A percentile compares a stretch with the other conserved stretches of the same genome.
Evolutionary conservation across 64 coral and sea anemone genomes (phyloP).

Genomic region (Platygyra sinensis): DNA sequence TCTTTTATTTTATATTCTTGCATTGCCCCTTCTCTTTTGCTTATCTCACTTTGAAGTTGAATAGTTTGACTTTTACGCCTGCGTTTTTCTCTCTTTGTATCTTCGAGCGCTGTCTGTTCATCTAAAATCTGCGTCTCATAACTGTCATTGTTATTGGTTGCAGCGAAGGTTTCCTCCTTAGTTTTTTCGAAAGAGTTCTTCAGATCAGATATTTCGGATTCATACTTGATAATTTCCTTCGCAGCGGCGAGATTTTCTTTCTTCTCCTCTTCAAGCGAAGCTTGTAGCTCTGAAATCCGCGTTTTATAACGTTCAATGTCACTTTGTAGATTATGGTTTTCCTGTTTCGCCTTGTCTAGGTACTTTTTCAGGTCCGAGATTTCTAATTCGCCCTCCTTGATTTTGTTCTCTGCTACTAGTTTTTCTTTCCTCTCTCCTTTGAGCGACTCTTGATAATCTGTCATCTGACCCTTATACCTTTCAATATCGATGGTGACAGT

Average conservation of each 20-base stretch:
- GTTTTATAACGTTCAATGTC: background rate
- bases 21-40: background rate
- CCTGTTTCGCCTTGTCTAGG: background rate
- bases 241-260: background rate
- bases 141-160: background rate
- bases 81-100: background rate
- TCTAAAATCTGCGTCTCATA: background rate
- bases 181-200: background rate
- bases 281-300: background rate
- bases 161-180: background rate
- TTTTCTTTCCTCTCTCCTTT: background rate
- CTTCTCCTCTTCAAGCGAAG: background rate
- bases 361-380: conserved; percentile 10
- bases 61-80: background rate
- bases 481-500: background rate
- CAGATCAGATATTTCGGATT: background rate
- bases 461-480: background rate
- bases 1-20: conserved; percentile 9
- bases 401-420: background rate
- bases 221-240: background rate
- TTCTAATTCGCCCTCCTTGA: background rate
- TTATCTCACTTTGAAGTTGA: background rate
- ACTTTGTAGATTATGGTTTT: background rate
- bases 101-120: background rate
- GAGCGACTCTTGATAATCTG: background rate